Evolutionary conservation across 2,113 vertebrate species (phyloP).

Genomic region (Ascaphus truei): DNA sequence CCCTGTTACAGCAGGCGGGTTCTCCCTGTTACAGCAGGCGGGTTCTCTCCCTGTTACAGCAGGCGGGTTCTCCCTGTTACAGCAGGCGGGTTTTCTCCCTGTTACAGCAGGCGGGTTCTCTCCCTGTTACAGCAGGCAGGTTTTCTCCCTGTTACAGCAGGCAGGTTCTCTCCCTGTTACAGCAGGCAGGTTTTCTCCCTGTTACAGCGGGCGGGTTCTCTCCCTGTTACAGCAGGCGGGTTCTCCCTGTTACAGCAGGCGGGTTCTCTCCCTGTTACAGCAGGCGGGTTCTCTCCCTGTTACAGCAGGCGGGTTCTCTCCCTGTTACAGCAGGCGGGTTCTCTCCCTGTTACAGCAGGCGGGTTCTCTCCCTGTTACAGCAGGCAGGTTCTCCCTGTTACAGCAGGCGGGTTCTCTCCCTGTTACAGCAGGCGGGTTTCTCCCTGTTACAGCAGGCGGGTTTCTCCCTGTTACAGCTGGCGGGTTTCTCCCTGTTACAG

Average conservation of each 20-base stretch:
- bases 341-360: neutral
- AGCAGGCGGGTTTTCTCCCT: too few relatives aligned
- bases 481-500: slow-evolving; percentile 1
- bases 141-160: neutral
- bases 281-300: neutral
- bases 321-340: too few relatives aligned
- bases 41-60: neutral
- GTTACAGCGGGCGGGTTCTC: neutral
- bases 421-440: too few relatives aligned
- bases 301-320: neutral
- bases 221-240: neutral
- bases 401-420: neutral
- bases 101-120: neutral
- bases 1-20: neutral
- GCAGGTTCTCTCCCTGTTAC: neutral
- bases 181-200: too few relatives aligned
- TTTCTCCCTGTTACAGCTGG: neutral
- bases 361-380: neutral
- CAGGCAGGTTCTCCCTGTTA: neutral
- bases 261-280: neutral
- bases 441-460: neutral
- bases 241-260: neutral
- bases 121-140: too few relatives aligned
- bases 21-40: neutral
- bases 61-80: neutral